These are phyloP conservation scores for Arnoldichthys spilopterus DNA, from an alignment of 2,797 vertebrate species.

Conservation along the genomic window DNA sequence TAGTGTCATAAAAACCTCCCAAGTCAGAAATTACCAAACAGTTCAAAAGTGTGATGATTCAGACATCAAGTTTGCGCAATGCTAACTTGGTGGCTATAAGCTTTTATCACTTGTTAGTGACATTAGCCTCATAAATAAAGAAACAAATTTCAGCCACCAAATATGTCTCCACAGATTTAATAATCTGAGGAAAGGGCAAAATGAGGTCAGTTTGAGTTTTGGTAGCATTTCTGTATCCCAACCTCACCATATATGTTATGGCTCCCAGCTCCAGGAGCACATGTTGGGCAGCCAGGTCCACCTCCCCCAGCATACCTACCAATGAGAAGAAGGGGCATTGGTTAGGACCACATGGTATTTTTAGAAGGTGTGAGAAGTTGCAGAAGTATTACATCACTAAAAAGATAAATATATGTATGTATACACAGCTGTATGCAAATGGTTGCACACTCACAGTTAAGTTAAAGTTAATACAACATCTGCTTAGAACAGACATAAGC, in stretches of 20 bases:
- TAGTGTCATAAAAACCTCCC: not conserved
- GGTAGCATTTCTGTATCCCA: not conserved
- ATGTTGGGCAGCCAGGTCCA: slow-evolving; percentile 88
- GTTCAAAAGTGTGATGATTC: not conserved
- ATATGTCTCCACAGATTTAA: not conserved
- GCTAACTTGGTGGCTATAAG: not conserved
- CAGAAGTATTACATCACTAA: not conserved
- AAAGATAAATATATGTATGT: too few relatives aligned
- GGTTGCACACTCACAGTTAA: too few relatives aligned
- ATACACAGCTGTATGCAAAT: too few relatives aligned
- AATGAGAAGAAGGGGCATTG: not conserved
- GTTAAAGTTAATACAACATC: too few relatives aligned
- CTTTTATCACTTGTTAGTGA: not conserved
- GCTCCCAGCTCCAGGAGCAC: slow-evolving; percentile 79
- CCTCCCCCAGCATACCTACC: slow-evolving; percentile 84
- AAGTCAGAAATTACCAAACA: not conserved
- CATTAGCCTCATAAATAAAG: not conserved
- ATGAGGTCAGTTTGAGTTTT: not conserved
- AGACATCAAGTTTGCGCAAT: not conserved
- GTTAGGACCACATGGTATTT: not conserved
- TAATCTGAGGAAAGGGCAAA: not conserved
- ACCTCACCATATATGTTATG: slow-evolving; percentile 85
- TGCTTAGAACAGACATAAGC: too few relatives aligned
- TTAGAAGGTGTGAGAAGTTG: not conserved
- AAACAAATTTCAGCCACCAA: not conserved